Evolutionary conservation across 2,113 vertebrate species (phyloP).

Genomic region (Prietella phreatophila): DNA sequence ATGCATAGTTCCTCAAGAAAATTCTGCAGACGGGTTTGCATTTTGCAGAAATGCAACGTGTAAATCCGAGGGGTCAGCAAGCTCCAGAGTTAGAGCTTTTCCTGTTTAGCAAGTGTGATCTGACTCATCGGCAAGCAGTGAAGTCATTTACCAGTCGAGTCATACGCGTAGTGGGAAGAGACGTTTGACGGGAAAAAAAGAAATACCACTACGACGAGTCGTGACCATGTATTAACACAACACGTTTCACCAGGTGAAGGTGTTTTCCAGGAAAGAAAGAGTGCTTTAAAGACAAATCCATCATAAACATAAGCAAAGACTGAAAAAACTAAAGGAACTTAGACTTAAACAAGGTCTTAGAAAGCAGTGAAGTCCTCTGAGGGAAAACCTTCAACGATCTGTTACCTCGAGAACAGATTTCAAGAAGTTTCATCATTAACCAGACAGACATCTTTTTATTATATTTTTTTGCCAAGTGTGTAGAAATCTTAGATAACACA

Average conservation of each 20-base stretch:
- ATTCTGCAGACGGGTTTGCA: conserved; percentile 9
- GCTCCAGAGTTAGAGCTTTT: neutral
- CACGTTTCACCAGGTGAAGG: neutral
- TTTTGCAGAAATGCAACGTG: conserved; percentile 1
- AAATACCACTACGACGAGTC: neutral
- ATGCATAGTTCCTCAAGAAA: neutral
- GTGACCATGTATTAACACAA: neutral
- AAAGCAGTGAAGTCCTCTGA: neutral
- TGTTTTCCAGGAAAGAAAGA: neutral
- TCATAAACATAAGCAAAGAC: neutral
- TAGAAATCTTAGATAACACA: too few species aligned
- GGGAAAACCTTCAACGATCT: too few species aligned
- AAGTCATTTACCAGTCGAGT: neutral
- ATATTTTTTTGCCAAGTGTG: neutral
- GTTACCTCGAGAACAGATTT: neutral
- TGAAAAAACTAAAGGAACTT: neutral
- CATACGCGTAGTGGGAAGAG: neutral
- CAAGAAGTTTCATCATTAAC: neutral
- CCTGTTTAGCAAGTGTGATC: neutral
- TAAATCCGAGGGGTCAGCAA: neutral
- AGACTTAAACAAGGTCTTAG: neutral
- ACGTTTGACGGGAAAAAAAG: neutral
- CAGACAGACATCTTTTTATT: neutral
- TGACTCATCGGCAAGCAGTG: neutral
- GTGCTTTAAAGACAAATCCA: neutral